Evolutionary conservation across 2,113 vertebrate genomes (phyloP).

Genomic region (Fukomys damarensis): DNA sequence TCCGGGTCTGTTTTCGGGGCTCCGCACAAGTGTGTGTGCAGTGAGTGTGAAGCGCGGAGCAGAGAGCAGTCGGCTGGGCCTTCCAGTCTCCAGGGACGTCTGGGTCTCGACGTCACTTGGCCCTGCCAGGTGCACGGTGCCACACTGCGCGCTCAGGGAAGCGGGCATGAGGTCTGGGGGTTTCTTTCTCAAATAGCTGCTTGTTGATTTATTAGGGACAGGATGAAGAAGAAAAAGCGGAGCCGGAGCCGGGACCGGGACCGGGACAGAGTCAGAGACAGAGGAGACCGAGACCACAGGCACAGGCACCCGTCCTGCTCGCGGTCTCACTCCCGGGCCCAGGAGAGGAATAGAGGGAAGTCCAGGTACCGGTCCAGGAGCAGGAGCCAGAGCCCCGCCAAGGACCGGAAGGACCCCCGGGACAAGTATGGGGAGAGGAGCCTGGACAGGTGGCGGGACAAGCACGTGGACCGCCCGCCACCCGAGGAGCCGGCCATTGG

Average conservation of each 20-base stretch:
- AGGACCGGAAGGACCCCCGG: slow-evolving; percentile 85
- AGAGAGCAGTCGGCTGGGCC: too few relatives aligned
- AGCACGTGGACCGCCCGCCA: slow-evolving; percentile 95
- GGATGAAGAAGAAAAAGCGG: slow-evolving; percentile 89
- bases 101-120: too few relatives aligned
- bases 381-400: slow-evolving; percentile 90
- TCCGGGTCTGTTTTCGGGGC: neutral
- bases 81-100: too few relatives aligned
- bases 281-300: slow-evolving; percentile 85
- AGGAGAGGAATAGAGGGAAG: slow-evolving; percentile 87
- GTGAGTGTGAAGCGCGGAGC: neutral
- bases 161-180: neutral
- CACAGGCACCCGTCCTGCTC: slow-evolving; percentile 88
- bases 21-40: neutral
- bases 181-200: slow-evolving; percentile 50
- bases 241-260: slow-evolving; percentile 83
- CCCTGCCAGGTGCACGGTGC: too few relatives aligned
- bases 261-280: slow-evolving; percentile 84
- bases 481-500: slow-evolving; percentile 97
- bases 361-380: slow-evolving; percentile 87
- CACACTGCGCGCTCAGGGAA: neutral
- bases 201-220: slow-evolving; percentile 74
- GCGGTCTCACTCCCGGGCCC: slow-evolving; percentile 91
- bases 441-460: slow-evolving; percentile 94
- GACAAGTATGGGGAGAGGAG: slow-evolving; percentile 81